Evolutionary conservation across 1,140 invertebrate species (phyloP), one percentile per base, ranked within the genome.

Genomic region (Asobara japonica): DNA sequence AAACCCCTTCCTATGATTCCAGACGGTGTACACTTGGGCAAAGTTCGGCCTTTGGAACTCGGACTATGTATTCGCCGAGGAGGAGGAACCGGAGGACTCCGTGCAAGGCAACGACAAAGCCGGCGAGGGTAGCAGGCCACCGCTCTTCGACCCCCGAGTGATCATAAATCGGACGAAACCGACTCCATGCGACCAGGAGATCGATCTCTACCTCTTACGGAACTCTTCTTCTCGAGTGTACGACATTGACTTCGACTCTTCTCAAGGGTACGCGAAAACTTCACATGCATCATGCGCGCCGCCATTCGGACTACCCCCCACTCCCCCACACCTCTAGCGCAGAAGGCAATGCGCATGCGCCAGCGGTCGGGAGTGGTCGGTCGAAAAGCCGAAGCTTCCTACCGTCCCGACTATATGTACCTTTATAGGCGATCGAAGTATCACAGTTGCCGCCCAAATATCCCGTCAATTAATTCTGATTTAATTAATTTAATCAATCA

Each of bases 101-200:
- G 87, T 66, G 76, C 88, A 69, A 78, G 88, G 82, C 18, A 83
- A 83, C 11, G 85, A 87, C 18, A 85, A 88, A 3, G 0, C 84
- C 87, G 0, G 80, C 88, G 82, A 86, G n/a, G 87, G 89, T 13
- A 36, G 71, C 2, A 62, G 16, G 25, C 91, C 91, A 20, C 87
- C 90, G 73, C 86, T 89, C 68, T 89, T 90, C 75, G 89, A 91
- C 73, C 88, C 89, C 51, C 79, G 89, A 8, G 87, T 93, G 0
- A 86, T 91, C 3, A 93, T 96, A 75, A 94, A 94, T 71, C 89
- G 94, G 72, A 96, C 95, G 0, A 88, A 91, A 45, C 92, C 93
- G 0, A 90, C 93, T 73, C 92, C 94, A 0, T 96, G 94, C 80
- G 94, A 96, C 82, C 89, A 93, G 80, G 90, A 94, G 78, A 78